Percentiles rank a stretch among this genome's conserved stretches.
Conservation (phyloP, 2,888 invertebrate genomes). For the Tanypteryx hageni region DNA sequence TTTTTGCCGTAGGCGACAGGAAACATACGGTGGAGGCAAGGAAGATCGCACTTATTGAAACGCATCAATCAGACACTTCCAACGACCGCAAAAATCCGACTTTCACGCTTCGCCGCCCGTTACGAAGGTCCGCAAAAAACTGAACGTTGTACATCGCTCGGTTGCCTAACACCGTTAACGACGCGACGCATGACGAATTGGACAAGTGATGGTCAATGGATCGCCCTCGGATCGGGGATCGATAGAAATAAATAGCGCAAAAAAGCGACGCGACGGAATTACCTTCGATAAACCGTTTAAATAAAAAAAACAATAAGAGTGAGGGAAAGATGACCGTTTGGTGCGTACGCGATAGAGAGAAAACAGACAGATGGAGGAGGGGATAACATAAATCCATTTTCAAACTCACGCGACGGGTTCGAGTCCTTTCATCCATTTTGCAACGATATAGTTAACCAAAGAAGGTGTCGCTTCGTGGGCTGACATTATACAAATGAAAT, state of each 20-base stretch:
- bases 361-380: no score
- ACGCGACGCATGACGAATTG: background rate
- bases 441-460: no score
- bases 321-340: no score
- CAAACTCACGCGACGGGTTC: no score
- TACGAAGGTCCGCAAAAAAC: background rate
- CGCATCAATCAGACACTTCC: background rate
- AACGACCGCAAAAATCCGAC: background rate
- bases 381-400: no score
- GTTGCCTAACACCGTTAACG: background rate
- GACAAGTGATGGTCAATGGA: background rate
- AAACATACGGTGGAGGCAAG: background rate
- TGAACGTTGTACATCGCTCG: background rate
- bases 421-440: no score
- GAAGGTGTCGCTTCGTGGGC: no score
- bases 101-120: background rate
- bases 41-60: background rate
- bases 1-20: background rate
- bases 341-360: no score
- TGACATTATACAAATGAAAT: no score
- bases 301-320: no score
- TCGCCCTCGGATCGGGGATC: background rate
- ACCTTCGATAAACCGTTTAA: no score
- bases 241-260: background rate
- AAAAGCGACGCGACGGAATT: constrained; percentile 1